Evolutionary conservation across 2,113 vertebrate species (phyloP).

Genomic region (Oncorhynchus nerka): DNA sequence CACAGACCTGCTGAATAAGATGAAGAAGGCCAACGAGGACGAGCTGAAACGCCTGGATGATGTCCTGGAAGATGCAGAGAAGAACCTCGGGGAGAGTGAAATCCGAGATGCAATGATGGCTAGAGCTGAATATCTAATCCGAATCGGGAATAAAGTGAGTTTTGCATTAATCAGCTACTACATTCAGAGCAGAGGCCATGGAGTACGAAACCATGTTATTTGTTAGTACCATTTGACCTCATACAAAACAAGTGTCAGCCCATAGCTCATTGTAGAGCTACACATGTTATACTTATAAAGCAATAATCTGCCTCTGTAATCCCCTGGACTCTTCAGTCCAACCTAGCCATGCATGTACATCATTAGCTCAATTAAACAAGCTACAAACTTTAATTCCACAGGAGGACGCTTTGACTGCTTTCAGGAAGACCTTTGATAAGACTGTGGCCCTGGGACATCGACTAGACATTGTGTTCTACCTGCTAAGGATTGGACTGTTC

Average conservation of each 20-base stretch:
- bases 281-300: no score
- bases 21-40: constrained; percentile 95
- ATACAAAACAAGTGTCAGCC: no score
- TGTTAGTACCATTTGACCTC: no score
- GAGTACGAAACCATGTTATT: neutral
- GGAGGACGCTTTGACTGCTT: constrained; percentile 92
- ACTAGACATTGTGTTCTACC: constrained; percentile 95
- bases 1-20: constrained; percentile 82
- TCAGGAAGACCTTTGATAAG: constrained; percentile 97
- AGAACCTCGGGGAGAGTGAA: constrained; percentile 93
- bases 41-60: constrained; percentile 89
- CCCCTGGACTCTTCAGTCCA: no score
- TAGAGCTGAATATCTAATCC: constrained; percentile 92
- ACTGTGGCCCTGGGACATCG: constrained; percentile 94
- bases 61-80: constrained; percentile 91
- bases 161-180: neutral
- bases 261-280: no score
- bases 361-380: neutral
- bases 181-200: neutral
- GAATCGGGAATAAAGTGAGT: constrained; percentile 91
- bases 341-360: neutral
- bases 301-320: no score
- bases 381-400: constrained; percentile 53
- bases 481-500: constrained; percentile 94
- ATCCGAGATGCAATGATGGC: constrained; percentile 98